phyloP scores from a whole-genome alignment of 2,888 invertebrate genomes.

The Patella ulyssiponensis region DNA sequence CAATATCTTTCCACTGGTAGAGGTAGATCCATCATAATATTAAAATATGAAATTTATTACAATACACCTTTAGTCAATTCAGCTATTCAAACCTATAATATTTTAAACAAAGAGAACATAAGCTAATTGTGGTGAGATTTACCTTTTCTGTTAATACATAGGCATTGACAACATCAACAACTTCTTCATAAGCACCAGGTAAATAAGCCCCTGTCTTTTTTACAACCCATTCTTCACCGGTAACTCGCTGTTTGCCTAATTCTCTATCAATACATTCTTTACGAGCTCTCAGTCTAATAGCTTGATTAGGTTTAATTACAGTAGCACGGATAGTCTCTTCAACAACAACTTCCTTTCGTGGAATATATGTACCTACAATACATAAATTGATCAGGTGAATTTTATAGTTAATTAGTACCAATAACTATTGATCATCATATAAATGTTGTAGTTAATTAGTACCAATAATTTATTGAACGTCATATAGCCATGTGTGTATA shows the following conservation, averaged over 20 bases:
- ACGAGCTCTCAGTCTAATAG: conserved; percentile 72
- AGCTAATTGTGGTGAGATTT: not conserved
- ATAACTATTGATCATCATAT: too few species aligned
- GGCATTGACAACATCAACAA: conserved; percentile 73
- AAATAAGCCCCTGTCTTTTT: conserved; percentile 74
- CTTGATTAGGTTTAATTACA: conserved; percentile 73
- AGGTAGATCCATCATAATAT: too few species aligned
- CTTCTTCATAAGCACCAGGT: conserved; percentile 75
- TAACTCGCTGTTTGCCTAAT: conserved; percentile 50
- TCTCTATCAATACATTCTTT: conserved; percentile 72
- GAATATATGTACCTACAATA: conserved; percentile 73
- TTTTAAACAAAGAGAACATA: too few species aligned
- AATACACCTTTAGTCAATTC: too few species aligned
- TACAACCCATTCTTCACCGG: conserved; percentile 74
- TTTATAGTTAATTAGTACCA: not conserved
- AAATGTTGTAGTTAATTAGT: too few species aligned
- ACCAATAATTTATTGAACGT: too few species aligned
- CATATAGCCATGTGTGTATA: too few species aligned
- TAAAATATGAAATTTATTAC: too few species aligned
- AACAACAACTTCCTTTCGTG: conserved; percentile 73
- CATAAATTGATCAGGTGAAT: not conserved
- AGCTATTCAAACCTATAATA: too few species aligned
- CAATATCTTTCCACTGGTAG: too few species aligned
- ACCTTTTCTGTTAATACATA: conserved; percentile 75
- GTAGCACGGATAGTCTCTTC: conserved; percentile 72